phyloP scores from a whole-genome alignment of 2,113 vertebrate genomes.

The Hucho hucho region DNA sequence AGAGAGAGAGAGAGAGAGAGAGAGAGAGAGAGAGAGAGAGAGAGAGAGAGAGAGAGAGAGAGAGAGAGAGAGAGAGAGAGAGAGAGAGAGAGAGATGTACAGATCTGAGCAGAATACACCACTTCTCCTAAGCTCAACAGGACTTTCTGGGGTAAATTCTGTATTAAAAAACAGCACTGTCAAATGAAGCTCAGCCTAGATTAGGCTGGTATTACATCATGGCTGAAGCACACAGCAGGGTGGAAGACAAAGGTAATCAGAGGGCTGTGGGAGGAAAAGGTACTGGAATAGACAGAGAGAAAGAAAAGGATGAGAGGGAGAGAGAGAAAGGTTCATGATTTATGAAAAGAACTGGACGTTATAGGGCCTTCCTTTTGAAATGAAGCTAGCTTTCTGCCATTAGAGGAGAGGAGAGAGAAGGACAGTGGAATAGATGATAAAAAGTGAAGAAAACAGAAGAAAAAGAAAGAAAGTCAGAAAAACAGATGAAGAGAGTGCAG shows the following conservation, averaged over 20 bases:
- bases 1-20: too few relatives aligned
- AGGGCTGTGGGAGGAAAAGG: background rate
- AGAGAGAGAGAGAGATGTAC: background rate
- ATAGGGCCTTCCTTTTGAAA: too few relatives aligned
- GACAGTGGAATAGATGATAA: too few relatives aligned
- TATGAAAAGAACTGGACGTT: too few relatives aligned
- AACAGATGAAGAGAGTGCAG: too few relatives aligned
- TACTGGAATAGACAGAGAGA: background rate
- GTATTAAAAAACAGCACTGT: background rate
- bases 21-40: too few relatives aligned
- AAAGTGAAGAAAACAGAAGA: too few relatives aligned
- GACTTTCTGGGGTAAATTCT: background rate
- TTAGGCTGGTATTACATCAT: background rate
- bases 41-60: too few relatives aligned
- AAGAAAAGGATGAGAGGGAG: background rate
- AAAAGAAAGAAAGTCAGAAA: too few relatives aligned
- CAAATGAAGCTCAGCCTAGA: background rate
- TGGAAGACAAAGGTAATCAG: background rate
- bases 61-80: background rate
- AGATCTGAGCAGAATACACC: background rate
- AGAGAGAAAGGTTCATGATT: too few relatives aligned
- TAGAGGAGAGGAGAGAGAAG: too few relatives aligned
- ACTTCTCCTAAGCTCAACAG: background rate
- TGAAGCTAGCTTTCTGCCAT: too few relatives aligned
- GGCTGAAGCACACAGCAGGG: background rate